Conservation (phyloP, 1,140 invertebrate species). For the Bombus sibiricus region DNA sequence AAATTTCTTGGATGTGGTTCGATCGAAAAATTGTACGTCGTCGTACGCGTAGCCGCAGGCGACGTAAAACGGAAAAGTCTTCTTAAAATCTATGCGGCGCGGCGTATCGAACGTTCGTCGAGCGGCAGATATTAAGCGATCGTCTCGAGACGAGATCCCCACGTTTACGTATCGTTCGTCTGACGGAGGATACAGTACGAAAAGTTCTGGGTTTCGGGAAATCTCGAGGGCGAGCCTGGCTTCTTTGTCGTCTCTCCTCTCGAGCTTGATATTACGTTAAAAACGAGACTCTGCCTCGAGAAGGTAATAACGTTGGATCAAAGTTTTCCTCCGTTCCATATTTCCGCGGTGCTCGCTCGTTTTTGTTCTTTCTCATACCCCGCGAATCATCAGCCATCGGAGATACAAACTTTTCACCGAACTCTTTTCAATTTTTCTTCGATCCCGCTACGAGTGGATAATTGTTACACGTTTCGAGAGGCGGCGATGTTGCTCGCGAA, state of each 20-base stretch:
- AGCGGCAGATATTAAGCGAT: neutral
- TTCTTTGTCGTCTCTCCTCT: neutral
- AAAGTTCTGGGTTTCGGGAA: neutral
- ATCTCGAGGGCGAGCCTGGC: neutral
- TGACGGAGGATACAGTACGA: neutral
- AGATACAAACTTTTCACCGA: conserved; percentile 69
- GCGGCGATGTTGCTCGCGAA: fast-evolving
- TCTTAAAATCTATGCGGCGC: neutral
- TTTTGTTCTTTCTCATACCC: neutral
- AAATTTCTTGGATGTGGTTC: neutral
- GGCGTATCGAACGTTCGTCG: neutral
- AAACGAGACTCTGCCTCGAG: conserved; percentile 59
- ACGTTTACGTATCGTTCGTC: neutral
- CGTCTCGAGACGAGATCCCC: neutral
- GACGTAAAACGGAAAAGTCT: neutral
- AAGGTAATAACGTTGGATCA: conserved; percentile 81
- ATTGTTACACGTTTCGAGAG: conserved; percentile 67
- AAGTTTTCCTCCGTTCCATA: conserved; percentile 72
- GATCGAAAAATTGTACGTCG: neutral
- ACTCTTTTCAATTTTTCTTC: conserved; percentile 81
- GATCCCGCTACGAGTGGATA: conserved; percentile 75
- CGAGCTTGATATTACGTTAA: conserved; percentile 13
- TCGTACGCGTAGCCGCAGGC: neutral
- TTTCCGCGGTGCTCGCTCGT: conserved; percentile 19
- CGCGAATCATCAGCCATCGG: conserved; percentile 10